Evolutionary conservation across 2,113 vertebrate genomes (phyloP).

Genomic region (Antechinus flavipes): DNA sequence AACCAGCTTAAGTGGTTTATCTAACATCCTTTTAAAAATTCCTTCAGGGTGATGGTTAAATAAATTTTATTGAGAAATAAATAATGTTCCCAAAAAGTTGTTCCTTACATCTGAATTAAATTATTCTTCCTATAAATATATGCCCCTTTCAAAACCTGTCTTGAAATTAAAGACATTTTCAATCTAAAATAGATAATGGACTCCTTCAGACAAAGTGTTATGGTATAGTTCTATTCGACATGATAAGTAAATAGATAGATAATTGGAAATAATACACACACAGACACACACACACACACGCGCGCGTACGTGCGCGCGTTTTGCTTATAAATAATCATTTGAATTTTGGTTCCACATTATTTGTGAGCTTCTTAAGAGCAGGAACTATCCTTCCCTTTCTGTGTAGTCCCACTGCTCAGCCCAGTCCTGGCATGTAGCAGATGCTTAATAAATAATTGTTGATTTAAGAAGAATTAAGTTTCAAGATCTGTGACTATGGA

Average conservation of each 20-base stretch:
- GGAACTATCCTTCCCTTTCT: no score
- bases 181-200: neutral
- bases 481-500: neutral
- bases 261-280: no score
- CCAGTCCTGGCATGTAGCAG: no score
- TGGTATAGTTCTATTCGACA: neutral
- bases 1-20: constrained; percentile 33
- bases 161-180: constrained; percentile 27
- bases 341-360: no score
- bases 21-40: neutral
- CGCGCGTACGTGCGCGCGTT: no score
- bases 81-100: constrained; percentile 21
- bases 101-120: neutral
- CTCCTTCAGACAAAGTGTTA: constrained; percentile 24
- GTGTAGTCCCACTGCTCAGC: no score
- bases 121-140: neutral
- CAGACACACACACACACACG: no score
- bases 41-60: no score
- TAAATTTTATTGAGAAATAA: no score
- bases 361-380: no score
- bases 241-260: neutral
- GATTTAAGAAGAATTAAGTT: neutral
- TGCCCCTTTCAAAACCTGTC: constrained; percentile 6
- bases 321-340: no score
- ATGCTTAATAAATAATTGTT: no score